Conservation (phyloP, 2,113 vertebrate species). For the Paradisaea rubra region DNA sequence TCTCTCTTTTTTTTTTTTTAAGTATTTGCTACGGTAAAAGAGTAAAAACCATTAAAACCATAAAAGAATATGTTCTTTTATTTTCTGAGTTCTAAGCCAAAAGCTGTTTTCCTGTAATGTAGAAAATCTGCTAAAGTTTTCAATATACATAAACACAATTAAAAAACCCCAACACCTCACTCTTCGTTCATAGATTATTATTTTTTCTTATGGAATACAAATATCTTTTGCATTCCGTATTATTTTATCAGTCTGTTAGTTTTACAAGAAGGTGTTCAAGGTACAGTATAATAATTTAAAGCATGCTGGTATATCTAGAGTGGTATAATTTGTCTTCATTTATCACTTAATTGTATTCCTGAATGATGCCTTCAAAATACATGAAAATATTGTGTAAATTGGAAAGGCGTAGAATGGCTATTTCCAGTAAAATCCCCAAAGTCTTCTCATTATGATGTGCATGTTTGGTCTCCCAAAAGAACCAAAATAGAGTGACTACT, state of each 20-base stretch:
- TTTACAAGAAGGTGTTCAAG: neutral
- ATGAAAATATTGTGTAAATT: neutral
- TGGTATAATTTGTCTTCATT: neutral
- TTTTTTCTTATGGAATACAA: neutral
- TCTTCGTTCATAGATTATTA: neutral
- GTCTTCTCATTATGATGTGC: neutral
- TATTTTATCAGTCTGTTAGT: neutral
- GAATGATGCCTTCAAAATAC: neutral
- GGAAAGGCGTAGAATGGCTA: neutral
- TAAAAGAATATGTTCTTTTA: neutral
- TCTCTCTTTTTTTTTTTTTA: neutral
- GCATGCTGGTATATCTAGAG: neutral
- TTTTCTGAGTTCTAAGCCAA: neutral
- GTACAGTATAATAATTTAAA: neutral
- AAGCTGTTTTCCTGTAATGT: neutral
- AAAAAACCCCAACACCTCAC: fast-evolving
- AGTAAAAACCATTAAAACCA: neutral
- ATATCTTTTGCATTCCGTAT: neutral
- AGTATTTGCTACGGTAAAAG: neutral
- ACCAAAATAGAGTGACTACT: neutral
- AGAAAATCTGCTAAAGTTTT: neutral
- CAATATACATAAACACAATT: neutral
- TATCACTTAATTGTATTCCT: neutral
- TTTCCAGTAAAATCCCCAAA: neutral
- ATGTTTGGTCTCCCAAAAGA: neutral